Evolutionary conservation across 2,888 invertebrate species (phyloP), one percentile per base, ranked within the genome.

Genomic region (Octodonta nipae): DNA sequence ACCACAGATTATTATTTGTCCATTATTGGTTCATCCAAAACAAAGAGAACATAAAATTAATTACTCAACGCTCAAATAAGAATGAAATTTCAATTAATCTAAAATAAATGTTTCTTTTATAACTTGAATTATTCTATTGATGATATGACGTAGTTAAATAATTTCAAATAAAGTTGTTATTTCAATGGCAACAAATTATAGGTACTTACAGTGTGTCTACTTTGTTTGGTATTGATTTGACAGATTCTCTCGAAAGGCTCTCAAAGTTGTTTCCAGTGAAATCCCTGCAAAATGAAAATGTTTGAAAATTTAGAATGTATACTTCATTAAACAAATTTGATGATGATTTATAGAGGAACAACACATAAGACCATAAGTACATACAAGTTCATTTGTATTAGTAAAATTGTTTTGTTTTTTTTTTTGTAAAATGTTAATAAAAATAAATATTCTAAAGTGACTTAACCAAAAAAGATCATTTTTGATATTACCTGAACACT

Each of bases 191-290:
- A n/a, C n/a, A n/a, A n/a, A n/a, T 5, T 31, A 11, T 24, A 2
- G 7, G 27, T 34, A 64, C 66, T 64, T 50, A 66, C 66, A 66
- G 43, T 40, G 54, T 63, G 13, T 61, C 56, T 13, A 64, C 47
- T 26, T 55, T 31, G 11, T 40, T 50, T 31, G 64, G 49, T 30
- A 55, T 28, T 7, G 25, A 30, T 30, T 37, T 47, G 34, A 65
- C 52, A 35, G 60, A 56, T 4, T 50, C 42, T 14, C 46, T 47
- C 14, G 52, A 49, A 25, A 67, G 42, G 17, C 43, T 39, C 15
- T 52, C 47, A 42, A 66, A 67, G 35, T 48, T 51, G 42, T 66
- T 66, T 24, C 65, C 66, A 2, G 64, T 63, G 15, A 67, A 56
- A 46, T 67, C 66, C 16, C 66, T 67, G 42, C 12, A 55, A 55